Evolutionary conservation across 2,888 invertebrate genomes (phyloP).

Genomic region (Tinea semifulvella): DNA sequence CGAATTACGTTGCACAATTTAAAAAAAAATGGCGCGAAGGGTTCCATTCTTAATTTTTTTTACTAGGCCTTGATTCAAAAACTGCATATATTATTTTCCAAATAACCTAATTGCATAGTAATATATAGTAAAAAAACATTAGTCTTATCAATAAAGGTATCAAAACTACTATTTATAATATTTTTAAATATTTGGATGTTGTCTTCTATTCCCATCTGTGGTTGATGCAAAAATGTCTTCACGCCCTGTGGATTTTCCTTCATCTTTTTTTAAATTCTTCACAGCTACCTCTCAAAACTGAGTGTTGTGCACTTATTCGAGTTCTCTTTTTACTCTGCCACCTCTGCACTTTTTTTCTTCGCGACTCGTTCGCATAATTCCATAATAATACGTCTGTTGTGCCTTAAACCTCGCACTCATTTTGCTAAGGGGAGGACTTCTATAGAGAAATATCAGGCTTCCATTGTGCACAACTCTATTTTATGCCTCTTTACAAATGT

Average conservation of each 20-base stretch:
- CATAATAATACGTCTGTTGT: constrained; percentile 47
- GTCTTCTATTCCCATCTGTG: too few relatives aligned
- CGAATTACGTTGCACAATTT: too few relatives aligned
- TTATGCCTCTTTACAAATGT: constrained; percentile 48
- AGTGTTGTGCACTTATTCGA: constrained; percentile 8
- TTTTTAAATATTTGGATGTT: too few relatives aligned
- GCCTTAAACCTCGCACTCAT: constrained; percentile 34
- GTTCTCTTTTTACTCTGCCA: constrained; percentile 10
- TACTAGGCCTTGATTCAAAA: too few relatives aligned
- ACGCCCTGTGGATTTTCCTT: background rate
- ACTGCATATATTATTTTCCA: too few relatives aligned
- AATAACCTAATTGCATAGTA: too few relatives aligned
- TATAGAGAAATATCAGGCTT: constrained; percentile 51
- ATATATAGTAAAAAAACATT: too few relatives aligned
- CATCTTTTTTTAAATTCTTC: background rate
- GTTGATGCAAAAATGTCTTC: background rate
- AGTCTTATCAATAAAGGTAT: too few relatives aligned
- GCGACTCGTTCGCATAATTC: constrained; percentile 53
- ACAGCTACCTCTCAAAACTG: background rate
- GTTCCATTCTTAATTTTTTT: too few relatives aligned
- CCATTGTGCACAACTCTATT: constrained; percentile 52
- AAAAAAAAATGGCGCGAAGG: too few relatives aligned
- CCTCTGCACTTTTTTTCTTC: constrained; percentile 36
- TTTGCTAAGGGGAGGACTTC: constrained; percentile 40
- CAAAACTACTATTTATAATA: too few relatives aligned